phyloP scores from a whole-genome alignment of 2,888 invertebrate genomes.

The Sialis lutaria region DNA sequence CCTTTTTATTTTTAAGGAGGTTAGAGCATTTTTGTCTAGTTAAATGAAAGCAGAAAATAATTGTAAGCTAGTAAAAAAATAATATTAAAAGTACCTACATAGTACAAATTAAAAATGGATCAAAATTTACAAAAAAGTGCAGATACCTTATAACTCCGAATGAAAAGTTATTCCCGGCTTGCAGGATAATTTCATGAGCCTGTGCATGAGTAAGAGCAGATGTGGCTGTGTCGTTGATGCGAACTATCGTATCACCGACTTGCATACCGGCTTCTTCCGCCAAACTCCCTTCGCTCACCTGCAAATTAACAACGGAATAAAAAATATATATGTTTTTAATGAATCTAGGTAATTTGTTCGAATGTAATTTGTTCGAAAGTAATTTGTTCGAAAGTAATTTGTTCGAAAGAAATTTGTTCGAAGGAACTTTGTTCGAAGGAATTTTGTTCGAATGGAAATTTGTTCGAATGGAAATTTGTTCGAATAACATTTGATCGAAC shows the following conservation, averaged over 20 bases:
- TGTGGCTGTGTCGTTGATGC: constrained; percentile 53
- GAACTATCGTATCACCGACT: constrained; percentile 69
- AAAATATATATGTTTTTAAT: neutral
- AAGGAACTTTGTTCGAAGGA: too few species aligned
- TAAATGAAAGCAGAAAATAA: too few species aligned
- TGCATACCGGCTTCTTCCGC: constrained; percentile 68
- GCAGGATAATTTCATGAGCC: constrained; percentile 54
- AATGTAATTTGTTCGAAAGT: too few species aligned
- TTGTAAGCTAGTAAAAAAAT: too few species aligned
- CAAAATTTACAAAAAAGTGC: neutral
- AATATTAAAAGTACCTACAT: neutral
- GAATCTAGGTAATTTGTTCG: too few species aligned
- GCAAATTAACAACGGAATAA: constrained; percentile 8
- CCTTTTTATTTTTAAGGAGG: too few species aligned
- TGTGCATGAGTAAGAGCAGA: constrained; percentile 55
- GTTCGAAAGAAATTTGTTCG: too few species aligned
- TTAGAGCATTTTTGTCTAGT: too few species aligned
- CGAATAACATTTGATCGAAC: too few species aligned
- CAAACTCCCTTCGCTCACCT: constrained; percentile 68
- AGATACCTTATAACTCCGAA: constrained; percentile 52
- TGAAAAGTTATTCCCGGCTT: constrained; percentile 52
- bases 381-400: too few species aligned
- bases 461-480: too few species aligned
- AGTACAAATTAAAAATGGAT: neutral
- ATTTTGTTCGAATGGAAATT: too few species aligned